These are phyloP conservation scores for Anagrus nilaparvatae DNA, from an alignment of 1,140 invertebrate species.

Conservation along the genomic window DNA sequence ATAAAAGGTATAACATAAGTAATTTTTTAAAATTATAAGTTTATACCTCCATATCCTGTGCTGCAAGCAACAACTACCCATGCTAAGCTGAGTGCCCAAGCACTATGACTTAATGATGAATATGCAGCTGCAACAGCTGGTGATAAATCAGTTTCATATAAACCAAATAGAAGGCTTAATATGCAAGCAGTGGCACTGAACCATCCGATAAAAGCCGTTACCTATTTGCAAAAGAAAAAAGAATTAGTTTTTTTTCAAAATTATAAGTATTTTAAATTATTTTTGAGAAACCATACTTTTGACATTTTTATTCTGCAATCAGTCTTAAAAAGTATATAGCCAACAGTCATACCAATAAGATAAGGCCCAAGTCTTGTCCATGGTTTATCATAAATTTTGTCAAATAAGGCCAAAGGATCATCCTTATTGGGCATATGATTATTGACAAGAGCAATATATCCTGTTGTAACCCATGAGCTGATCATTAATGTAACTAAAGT, in stretches of 20 bases:
- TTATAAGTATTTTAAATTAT: not conserved
- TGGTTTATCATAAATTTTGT: slow-evolving; percentile 81
- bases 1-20: slow-evolving; percentile 7
- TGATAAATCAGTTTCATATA: slow-evolving; percentile 60
- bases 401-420: slow-evolving; percentile 72
- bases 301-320: slow-evolving; percentile 68
- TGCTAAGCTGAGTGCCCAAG: slow-evolving; percentile 69
- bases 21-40: slow-evolving; percentile 6
- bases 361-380: slow-evolving; percentile 76
- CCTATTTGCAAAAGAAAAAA: slow-evolving; percentile 39
- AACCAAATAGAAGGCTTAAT: slow-evolving; percentile 62
- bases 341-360: slow-evolving; percentile 71
- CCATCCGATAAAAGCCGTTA: slow-evolving; percentile 60
- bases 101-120: slow-evolving; percentile 70
- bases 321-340: slow-evolving; percentile 72
- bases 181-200: slow-evolving; percentile 50
- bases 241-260: not conserved
- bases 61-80: slow-evolving; percentile 86
- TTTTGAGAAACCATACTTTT: slow-evolving; percentile 44
- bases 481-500: slow-evolving; percentile 54
- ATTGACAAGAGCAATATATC: slow-evolving; percentile 66
- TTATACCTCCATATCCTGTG: slow-evolving; percentile 71
- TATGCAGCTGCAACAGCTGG: slow-evolving; percentile 66
- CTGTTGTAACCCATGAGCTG: slow-evolving; percentile 68
- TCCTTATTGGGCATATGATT: slow-evolving; percentile 69